Evolutionary conservation across 2,113 vertebrate genomes (phyloP), one percentile per base, ranked within the genome.

Genomic region (Callorhinus ursinus): DNA sequence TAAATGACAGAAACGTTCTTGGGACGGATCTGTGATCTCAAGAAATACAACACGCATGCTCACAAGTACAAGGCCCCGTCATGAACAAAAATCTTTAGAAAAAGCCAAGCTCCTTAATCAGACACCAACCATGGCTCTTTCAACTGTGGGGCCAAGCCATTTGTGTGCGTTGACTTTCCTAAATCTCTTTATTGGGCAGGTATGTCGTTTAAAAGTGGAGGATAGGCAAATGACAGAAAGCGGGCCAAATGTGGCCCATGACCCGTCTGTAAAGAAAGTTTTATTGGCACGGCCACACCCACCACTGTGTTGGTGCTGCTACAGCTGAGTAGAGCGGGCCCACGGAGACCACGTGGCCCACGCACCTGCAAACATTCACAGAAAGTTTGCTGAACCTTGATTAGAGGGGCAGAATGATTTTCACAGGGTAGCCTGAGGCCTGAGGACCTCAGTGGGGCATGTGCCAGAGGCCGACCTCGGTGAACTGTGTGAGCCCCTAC

Each of bases 331-430:
- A 11, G 53, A 53, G 18, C 14, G 6, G 39, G 57, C 36, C 36
- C 4, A 3, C 0, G 0, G 26, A 26, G 67, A 31, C 15, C 0
- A 0, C 0, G 3, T 9, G 9, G 57, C 4, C 26, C 15, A 4
- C 9, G 33, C 31, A 8, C 31, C 31, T 14, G 6, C 2, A 31
- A 67, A 33, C 63, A 31, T 33, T 33, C 63, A 33, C 2, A 33
- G 24, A 28, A 46, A 79, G 14, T 51, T 14, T 57, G 46, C 76
- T 4, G 59, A 49, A 55, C 19, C 42, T 51, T 79, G 42, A 26
- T 8, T 42, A 51, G 72, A 22, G 85, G 63, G 36, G 80, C 4
- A 22, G 19, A 13, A 55, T 72, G 31, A 26, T 39, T 51, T 77
- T 36, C 36, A 46, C 5, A 72, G 74, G 11, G 11, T 61, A 49